Evolutionary conservation across 2,888 invertebrate species (phyloP).

Genomic region (Ichneumoninae sp.): DNA sequence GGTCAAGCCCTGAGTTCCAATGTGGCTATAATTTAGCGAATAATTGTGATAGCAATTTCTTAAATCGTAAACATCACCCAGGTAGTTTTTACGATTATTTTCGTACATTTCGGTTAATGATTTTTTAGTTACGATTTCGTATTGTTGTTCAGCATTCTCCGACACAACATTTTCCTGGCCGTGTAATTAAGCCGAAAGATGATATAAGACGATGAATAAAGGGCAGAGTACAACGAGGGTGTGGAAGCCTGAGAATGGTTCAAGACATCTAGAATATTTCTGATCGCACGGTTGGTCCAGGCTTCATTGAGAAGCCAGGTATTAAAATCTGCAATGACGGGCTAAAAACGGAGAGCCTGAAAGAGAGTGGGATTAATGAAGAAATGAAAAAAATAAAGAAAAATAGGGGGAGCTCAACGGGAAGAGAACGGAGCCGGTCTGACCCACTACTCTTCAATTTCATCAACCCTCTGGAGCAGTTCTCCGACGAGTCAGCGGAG

Average conservation of each 20-base stretch:
- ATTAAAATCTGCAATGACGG: conserved; percentile 52
- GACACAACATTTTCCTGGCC: not conserved
- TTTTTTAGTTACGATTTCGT: not conserved
- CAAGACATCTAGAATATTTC: conserved; percentile 21
- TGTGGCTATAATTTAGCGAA: not conserved
- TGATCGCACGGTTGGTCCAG: conserved; percentile 20
- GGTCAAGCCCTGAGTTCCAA: not conserved
- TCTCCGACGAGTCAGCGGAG: conserved; percentile 42
- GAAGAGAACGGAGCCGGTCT: conserved; percentile 59
- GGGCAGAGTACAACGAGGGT: not conserved
- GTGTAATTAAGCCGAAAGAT: not conserved
- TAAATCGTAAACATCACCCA: not conserved
- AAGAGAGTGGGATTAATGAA: conserved; percentile 61
- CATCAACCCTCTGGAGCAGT: conserved; percentile 70
- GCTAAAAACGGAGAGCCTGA: conserved; percentile 17
- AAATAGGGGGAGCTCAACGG: conserved; percentile 19
- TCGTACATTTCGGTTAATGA: not conserved
- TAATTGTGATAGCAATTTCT: not conserved
- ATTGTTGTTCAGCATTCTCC: too few species aligned
- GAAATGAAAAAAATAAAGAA: conserved; percentile 53
- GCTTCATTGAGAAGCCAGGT: conserved; percentile 40
- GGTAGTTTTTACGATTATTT: not conserved
- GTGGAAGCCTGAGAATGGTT: not conserved
- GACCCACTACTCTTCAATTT: conserved; percentile 79
- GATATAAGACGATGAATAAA: not conserved